These are phyloP conservation scores for Synanthedon formicaeformis DNA, from an alignment of 2,888 invertebrate genomes.

Conservation along the genomic window DNA sequence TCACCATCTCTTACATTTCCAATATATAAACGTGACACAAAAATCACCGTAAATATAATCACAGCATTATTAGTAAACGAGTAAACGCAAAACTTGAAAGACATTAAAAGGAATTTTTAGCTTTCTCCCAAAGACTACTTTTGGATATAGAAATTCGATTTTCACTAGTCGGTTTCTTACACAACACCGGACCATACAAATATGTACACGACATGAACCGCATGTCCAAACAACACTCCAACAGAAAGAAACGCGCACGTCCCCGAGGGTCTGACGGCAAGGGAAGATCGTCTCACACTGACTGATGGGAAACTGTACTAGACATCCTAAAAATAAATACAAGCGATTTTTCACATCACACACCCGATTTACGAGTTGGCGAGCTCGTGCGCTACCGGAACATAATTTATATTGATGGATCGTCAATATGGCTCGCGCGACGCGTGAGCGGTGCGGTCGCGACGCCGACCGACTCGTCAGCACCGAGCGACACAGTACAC, in stretches of 20 bases:
- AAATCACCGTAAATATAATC: too few species aligned
- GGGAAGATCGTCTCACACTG: not conserved
- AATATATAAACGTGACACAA: too few species aligned
- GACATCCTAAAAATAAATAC: not conserved
- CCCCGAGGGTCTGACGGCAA: not conserved
- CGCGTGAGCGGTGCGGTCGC: not conserved
- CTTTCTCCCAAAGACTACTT: slow-evolving; percentile 37
- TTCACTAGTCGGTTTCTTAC: slow-evolving; percentile 2
- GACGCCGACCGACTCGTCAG: not conserved
- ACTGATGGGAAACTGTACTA: not conserved
- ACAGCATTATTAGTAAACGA: too few species aligned
- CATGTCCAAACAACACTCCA: not conserved
- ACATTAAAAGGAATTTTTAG: slow-evolving; percentile 20
- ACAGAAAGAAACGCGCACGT: not conserved
- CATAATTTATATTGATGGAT: not conserved
- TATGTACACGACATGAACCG: slow-evolving; percentile 15
- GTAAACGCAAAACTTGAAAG: too few species aligned
- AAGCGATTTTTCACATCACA: not conserved
- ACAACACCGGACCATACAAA: slow-evolving; percentile 25
- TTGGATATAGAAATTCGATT: too few species aligned
- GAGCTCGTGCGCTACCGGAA: not conserved
- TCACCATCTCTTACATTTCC: too few species aligned
- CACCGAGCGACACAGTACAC: not conserved
- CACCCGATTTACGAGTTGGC: not conserved
- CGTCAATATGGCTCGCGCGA: not conserved